Evolutionary conservation across 2,888 invertebrate genomes (phyloP).

Genomic region (Chaetoderma sp.): DNA sequence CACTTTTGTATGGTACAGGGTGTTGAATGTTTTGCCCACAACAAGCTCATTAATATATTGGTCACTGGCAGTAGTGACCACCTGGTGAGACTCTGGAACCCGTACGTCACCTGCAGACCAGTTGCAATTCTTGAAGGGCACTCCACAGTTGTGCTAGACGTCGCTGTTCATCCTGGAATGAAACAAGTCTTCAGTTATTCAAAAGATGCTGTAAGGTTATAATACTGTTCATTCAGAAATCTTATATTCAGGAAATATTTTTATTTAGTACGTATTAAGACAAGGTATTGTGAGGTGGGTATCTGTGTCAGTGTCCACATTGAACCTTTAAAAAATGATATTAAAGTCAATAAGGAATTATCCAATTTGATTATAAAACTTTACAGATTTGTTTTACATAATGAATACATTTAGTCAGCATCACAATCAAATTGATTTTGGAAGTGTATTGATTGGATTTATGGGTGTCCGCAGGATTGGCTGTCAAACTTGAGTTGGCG

Average conservation of each 20-base stretch:
- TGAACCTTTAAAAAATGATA: too few species aligned
- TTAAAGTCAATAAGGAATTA: too few species aligned
- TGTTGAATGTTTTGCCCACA: slow-evolving; percentile 67
- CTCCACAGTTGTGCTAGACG: slow-evolving; percentile 63
- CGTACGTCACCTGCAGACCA: slow-evolving; percentile 66
- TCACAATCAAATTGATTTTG: too few species aligned
- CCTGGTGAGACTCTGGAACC: slow-evolving; percentile 67
- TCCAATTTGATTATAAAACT: too few species aligned
- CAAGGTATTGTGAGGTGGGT: too few species aligned
- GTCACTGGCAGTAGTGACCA: slow-evolving; percentile 67
- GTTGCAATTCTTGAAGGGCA: slow-evolving; percentile 65
- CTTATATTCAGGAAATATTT: not conserved
- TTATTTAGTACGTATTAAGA: not conserved
- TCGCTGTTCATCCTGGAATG: slow-evolving; percentile 63
- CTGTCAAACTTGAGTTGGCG: too few species aligned
- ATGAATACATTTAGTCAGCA: too few species aligned
- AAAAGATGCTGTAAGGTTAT: slow-evolving; percentile 65
- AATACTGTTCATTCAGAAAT: not conserved
- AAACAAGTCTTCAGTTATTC: slow-evolving; percentile 67
- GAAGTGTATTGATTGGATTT: too few species aligned
- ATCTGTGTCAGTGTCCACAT: too few species aligned
- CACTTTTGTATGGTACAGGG: too few species aligned
- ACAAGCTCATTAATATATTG: slow-evolving; percentile 62
- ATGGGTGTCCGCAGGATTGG: too few species aligned
- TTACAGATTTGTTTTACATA: too few species aligned